A percentile compares a stretch with the other conserved stretches of the same genome.
Evolutionary conservation across 2,888 invertebrate species (phyloP).

Genomic region (Pycnomerus fuliginosus): DNA sequence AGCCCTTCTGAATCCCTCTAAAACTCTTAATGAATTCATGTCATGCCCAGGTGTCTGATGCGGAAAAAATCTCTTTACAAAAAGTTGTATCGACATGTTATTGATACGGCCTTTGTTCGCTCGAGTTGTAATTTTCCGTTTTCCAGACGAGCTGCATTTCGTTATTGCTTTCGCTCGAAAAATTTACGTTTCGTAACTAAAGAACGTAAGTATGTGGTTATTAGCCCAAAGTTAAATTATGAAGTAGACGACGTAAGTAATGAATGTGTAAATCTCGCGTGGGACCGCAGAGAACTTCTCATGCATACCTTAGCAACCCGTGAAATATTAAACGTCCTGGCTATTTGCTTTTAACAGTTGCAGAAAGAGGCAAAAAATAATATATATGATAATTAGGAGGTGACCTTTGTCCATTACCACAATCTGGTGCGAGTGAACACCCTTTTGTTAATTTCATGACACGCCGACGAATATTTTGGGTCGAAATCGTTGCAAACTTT

Average conservation of each 20-base stretch:
- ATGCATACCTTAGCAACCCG: slow-evolving; percentile 30
- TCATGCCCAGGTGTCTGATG: no score
- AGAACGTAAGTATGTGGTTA: slow-evolving; percentile 31
- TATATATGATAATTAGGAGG: not conserved
- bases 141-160: no score
- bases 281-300: slow-evolving; percentile 30
- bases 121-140: no score
- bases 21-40: no score
- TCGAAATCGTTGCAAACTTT: slow-evolving; percentile 1
- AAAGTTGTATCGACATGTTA: no score
- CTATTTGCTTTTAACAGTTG: slow-evolving; percentile 26
- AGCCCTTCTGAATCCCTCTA: no score
- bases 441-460: no score
- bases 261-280: slow-evolving; percentile 31
- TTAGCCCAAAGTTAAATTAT: slow-evolving; percentile 35
- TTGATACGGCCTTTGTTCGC: no score
- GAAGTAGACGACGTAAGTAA: slow-evolving; percentile 31
- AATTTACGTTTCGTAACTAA: not conserved
- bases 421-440: not conserved
- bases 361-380: no score
- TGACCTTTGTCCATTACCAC: not conserved
- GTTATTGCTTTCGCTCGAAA: not conserved
- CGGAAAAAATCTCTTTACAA: no score
- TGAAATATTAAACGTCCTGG: slow-evolving; percentile 26
- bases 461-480: no score